A percentile compares a stretch with the other conserved stretches of the same genome.
These are phyloP conservation scores for Gymnoscopelus braueri DNA, from an alignment of 2,797 vertebrate genomes.

Conservation along the genomic window DNA sequence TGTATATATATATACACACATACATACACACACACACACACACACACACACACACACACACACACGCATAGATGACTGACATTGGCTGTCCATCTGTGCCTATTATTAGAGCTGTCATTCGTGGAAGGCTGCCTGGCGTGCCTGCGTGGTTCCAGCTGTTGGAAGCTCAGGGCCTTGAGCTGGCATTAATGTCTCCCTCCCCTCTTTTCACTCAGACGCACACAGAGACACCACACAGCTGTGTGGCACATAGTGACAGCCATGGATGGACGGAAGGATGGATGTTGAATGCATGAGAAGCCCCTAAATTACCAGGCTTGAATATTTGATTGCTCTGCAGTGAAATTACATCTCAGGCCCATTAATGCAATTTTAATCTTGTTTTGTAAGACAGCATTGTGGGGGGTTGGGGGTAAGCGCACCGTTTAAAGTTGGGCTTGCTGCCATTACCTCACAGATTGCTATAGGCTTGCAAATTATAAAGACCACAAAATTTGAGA, in stretches of 20 bases:
- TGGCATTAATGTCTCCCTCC: conserved; percentile 68
- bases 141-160: conserved; percentile 74
- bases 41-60: no score
- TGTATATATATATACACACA: no score
- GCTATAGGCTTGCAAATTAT: conserved; percentile 82
- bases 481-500: conserved; percentile 81
- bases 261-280: conserved; percentile 86
- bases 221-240: conserved; percentile 74
- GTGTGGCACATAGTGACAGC: conserved; percentile 75
- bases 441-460: conserved; percentile 82
- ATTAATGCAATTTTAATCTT: conserved; percentile 87
- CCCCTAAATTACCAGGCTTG: conserved; percentile 84
- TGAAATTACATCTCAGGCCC: conserved; percentile 84
- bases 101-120: conserved; percentile 70
- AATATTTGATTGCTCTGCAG: conserved; percentile 86
- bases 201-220: conserved; percentile 34
- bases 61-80: conserved; percentile 39
- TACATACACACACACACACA: no score
- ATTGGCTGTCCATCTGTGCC: conserved; percentile 78
- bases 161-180: conserved; percentile 67
- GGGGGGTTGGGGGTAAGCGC: conserved; percentile 73
- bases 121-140: conserved; percentile 55
- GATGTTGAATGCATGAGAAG: conserved; percentile 81
- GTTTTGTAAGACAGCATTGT: conserved; percentile 78
- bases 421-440: conserved; percentile 78